These are phyloP conservation scores for Actias luna DNA, from an alignment of 2,888 invertebrate species.

Conservation along the genomic window DNA sequence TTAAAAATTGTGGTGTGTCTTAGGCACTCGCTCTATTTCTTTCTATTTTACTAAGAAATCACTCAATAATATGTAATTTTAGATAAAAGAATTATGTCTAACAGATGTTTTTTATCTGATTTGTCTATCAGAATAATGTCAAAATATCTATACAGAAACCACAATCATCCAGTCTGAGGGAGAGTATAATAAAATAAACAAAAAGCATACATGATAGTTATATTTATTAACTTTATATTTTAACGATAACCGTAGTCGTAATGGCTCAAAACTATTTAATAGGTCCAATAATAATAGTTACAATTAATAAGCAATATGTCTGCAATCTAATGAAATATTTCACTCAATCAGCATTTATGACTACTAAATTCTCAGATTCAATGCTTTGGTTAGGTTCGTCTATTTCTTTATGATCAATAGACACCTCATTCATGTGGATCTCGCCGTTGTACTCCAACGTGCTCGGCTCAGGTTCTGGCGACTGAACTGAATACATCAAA, in stretches of 20 bases:
- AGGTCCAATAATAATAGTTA: neutral
- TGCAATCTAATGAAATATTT: neutral
- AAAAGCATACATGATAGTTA: neutral
- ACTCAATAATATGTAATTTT: too few relatives aligned
- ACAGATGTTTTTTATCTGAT: too few relatives aligned
- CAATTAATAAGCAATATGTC: neutral
- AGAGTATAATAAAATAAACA: neutral
- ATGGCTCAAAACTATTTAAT: neutral
- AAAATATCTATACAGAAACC: neutral
- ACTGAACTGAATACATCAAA: constrained; percentile 52
- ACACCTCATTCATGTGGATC: constrained; percentile 16
- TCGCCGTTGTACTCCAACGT: constrained; percentile 28
- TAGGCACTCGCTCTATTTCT: too few relatives aligned
- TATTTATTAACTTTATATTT: neutral
- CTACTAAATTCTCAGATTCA: constrained; percentile 28
- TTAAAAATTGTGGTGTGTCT: too few relatives aligned
- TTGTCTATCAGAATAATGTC: neutral
- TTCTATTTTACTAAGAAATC: too few relatives aligned
- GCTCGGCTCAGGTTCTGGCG: constrained; percentile 28
- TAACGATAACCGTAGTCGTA: neutral
- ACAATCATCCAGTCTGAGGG: neutral
- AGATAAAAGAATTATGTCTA: too few relatives aligned
- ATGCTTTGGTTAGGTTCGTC: constrained; percentile 33
- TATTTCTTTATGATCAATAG: constrained; percentile 31
- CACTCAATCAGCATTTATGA: constrained; percentile 10